A percentile compares a stretch with the other conserved stretches of the same genome.
These are phyloP conservation scores for Halocynthia aurantium DNA, from an alignment of 23 tunicate species.

Conservation along the genomic window DNA sequence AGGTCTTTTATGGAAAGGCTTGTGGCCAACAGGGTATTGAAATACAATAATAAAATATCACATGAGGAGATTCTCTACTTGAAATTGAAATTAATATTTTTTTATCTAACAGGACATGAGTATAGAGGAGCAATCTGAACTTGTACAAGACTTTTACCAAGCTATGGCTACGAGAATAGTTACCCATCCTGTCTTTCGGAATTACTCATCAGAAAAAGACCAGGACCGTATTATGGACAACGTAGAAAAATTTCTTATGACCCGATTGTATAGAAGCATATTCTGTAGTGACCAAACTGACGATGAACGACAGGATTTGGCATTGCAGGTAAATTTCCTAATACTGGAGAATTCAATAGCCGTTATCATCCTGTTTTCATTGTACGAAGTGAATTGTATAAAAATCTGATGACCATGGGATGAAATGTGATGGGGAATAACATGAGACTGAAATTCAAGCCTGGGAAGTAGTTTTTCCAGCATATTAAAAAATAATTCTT, in stretches of 20 bases:
- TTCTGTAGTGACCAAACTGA: slow-evolving; percentile 86
- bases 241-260: slow-evolving; percentile 75
- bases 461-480: no score
- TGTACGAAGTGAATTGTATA: no score
- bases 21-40: slow-evolving; percentile 16
- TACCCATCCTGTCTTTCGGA: slow-evolving; percentile 35
- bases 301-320: slow-evolving; percentile 76
- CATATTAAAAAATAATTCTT: neutral
- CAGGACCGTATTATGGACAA: slow-evolving; percentile 51
- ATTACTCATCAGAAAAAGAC: slow-evolving; percentile 28
- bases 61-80: neutral
- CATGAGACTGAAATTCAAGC: no score
- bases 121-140: slow-evolving; percentile 64
- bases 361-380: no score
- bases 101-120: slow-evolving; percentile 3
- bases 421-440: no score
- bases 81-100: neutral
- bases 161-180: slow-evolving; percentile 43
- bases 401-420: no score
- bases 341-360: no score
- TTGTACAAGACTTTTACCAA: slow-evolving; percentile 88
- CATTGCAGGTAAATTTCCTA: slow-evolving; percentile 47
- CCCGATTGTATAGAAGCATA: slow-evolving; percentile 54
- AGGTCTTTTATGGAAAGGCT: slow-evolving; percentile 47
- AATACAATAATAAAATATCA: no score